Base-by-base conservation (phyloP, 1,140 invertebrate species). In the Drosophila quadrilineata region DNA sequence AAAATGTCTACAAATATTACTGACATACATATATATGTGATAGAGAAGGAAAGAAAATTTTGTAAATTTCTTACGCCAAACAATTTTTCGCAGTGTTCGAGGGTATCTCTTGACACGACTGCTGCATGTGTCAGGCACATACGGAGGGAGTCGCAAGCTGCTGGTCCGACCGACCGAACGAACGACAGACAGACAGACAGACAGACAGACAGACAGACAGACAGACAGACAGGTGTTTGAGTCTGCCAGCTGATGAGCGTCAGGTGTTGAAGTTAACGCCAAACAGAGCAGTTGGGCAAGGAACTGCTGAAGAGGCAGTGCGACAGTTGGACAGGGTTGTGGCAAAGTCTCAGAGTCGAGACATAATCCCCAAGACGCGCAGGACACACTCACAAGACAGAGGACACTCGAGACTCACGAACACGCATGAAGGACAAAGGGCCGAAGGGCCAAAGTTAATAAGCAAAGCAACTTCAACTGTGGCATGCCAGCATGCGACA, bases 181-280 rank as follows among this genome's bases (percentile, higher is more conserved):
- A n/a, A n/a, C n/a, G n/a, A n/a, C n/a, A n/a, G n/a, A n/a, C n/a
- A n/a, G n/a, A n/a, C n/a, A n/a, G 33, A 10, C 33, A 35, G 33
- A 35, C 29, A 35, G 33, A 1, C 12, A 35, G 12, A 6, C 31
- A 22, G 59, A 12, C 35, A 22, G 35, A 12, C 2, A 6, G 6
- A 8, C 12, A 14, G 40, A 9, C 5, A 33, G 22, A n/a, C 2
- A 17, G 19, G 6, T 9, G 12, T 3, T n/a, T n/a, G n/a, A 14
- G 40, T 5, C 5, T 24, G 22, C 8, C 2, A 17, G 19, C 4
- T 9, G 12, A 2, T 14, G 22, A 29, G 49, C 45, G 52, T 35
- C 75, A 77, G 74, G 74, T 77, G 74, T 77, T 69, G 64, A 77
- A 69, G 69, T 65, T 73, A 74, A 77, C 66, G 69, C 60, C 49